Conservation (phyloP, 1,140 invertebrate genomes). For the Hirudo medicinalis region DNA sequence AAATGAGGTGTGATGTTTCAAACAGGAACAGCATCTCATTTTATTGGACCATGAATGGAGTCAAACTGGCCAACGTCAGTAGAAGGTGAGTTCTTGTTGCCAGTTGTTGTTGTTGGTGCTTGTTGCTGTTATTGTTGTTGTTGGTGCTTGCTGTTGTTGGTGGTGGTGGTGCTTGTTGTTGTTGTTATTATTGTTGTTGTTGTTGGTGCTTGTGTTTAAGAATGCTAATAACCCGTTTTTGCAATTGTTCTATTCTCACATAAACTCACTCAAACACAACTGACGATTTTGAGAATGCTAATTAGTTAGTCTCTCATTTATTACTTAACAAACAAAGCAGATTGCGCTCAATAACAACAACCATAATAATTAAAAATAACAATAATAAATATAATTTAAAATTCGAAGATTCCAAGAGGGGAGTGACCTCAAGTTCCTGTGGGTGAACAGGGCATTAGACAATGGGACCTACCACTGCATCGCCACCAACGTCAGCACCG, state of each 20-base stretch:
- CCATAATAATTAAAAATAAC: too few relatives aligned
- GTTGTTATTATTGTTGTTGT: not conserved
- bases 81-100: conserved; percentile 32
- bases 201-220: not conserved
- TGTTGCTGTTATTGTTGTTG: not conserved
- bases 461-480: conserved; percentile 52
- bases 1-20: conserved; percentile 49
- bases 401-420: conserved; percentile 46
- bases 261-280: too few relatives aligned
- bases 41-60: conserved; percentile 47
- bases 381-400: not conserved
- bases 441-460: conserved; percentile 48
- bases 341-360: too few relatives aligned
- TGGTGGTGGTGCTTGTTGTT: not conserved
- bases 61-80: conserved; percentile 46
- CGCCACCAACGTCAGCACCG: conserved; percentile 48
- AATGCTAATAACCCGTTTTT: not conserved
- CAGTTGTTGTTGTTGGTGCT: not conserved
- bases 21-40: conserved; percentile 45
- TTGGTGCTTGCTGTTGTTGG: not conserved
- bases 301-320: too few relatives aligned
- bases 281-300: too few relatives aligned
- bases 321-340: too few relatives aligned
- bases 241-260: not conserved
- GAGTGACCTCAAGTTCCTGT: conserved; percentile 48